A percentile compares a stretch with the other conserved stretches of the same genome.
These are phyloP conservation scores for Dicrostonyx torquatus DNA, from an alignment of 2,797 vertebrate species.

Conservation along the genomic window DNA sequence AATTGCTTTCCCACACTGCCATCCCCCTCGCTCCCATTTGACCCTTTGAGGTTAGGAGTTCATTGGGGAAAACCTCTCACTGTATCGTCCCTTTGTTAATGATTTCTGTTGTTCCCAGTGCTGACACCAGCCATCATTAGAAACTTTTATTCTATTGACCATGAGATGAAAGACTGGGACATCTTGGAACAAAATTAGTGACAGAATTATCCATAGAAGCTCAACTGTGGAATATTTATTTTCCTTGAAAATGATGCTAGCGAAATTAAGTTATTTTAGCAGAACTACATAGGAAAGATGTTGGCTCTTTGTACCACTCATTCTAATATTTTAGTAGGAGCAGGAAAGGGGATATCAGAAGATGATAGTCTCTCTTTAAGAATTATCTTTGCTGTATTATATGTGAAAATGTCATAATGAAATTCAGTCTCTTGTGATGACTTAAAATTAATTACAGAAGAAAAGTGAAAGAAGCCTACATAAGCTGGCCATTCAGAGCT, in stretches of 20 bases:
- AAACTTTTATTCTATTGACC: not conserved
- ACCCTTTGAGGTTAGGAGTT: not conserved
- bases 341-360: not conserved
- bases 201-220: not conserved
- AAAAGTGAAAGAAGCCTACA: not conserved
- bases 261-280: slow-evolving; percentile 31
- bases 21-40: not conserved
- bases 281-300: slow-evolving; percentile 1
- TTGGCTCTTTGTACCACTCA: not conserved
- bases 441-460: not conserved
- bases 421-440: not conserved
- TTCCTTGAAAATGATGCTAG: not conserved
- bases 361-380: not conserved
- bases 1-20: not conserved
- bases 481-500: not conserved
- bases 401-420: not conserved
- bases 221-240: not conserved
- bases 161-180: not conserved
- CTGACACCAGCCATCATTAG: not conserved
- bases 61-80: not conserved
- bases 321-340: not conserved
- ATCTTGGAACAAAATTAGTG: not conserved
- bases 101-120: not conserved
- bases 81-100: not conserved
- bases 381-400: not conserved